Base-by-base conservation (phyloP, 1,140 invertebrate genomes). In the Eulimnadia texana region DNA sequence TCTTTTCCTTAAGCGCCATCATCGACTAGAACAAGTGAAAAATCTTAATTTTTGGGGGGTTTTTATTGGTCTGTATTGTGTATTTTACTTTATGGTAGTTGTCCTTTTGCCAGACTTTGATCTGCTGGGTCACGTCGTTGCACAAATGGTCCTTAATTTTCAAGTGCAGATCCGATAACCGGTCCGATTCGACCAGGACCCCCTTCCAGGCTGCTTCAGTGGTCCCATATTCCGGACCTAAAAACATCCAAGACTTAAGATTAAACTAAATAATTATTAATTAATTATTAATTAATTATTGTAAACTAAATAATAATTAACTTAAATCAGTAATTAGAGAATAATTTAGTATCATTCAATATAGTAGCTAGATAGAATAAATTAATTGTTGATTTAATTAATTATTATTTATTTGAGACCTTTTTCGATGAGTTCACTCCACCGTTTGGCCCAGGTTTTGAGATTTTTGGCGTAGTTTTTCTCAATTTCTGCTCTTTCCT, bases 101-200 rank as follows among this genome's bases (percentile, higher is more conserved):
- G 69, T 98, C 93, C 73, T 97, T 96, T 73, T 97, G 93, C 93
- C 94, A 97, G 65, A 83, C 83, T 76, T 96, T 95, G 63, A 98
- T 86, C 74, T 88, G 84, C 60, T 80, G 79, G 66, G 92, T 85
- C 56, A 96, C 91, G 68, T 94, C 88, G 67, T 89, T 90, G 71
- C 85, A 84, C 11, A 98, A 80, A 70, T 86, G 84, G 68, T 98
- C 93, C 70, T 85, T 86, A 49, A 98, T 86, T 72, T 82, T 83
- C 57, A 86, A 77, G 75, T 98, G 93, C 20, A 98, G 77, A 70
- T 96, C 91, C 65, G 86, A 90, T 20, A 93, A 74, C 69, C 89
- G 80, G 67, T 98, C 93, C 0, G 93, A 85, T 72, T 98, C 95
- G 16, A 84, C 84, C 54, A 97, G 80, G 16, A 92, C 84, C 13